Evolutionary conservation across 2,888 invertebrate genomes (phyloP).

Genomic region (Boloria euphrosyne): DNA sequence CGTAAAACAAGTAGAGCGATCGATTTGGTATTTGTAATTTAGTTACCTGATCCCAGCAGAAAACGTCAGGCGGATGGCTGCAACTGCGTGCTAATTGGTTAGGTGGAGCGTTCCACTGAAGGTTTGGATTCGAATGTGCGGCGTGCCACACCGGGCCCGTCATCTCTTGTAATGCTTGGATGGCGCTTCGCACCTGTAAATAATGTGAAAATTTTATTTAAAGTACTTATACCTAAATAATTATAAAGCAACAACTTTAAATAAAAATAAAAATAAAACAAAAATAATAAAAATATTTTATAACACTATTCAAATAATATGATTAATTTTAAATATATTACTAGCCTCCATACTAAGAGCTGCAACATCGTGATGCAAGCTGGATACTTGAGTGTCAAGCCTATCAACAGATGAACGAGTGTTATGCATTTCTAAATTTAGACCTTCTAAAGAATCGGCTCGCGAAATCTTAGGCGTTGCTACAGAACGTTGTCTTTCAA

Average conservation of each 20-base stretch:
- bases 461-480: slow-evolving; percentile 79
- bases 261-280: too few relatives aligned
- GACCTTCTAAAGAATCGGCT: slow-evolving; percentile 83
- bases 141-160: slow-evolving; percentile 87
- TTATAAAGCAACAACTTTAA: neutral
- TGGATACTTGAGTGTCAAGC: slow-evolving; percentile 91
- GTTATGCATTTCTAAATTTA: slow-evolving; percentile 81
- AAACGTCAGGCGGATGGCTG: slow-evolving; percentile 93
- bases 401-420: slow-evolving; percentile 85
- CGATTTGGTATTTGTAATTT: neutral
- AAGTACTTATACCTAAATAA: neutral
- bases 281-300: too few relatives aligned
- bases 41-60: slow-evolving; percentile 86
- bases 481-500: slow-evolving; percentile 86
- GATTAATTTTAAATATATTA: slow-evolving; percentile 17
- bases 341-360: slow-evolving; percentile 90
- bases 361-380: slow-evolving; percentile 92
- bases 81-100: slow-evolving; percentile 88
- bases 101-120: slow-evolving; percentile 81
- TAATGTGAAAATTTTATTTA: slow-evolving; percentile 1
- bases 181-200: slow-evolving; percentile 88
- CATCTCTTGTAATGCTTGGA: slow-evolving; percentile 92
- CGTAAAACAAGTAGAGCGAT: neutral
- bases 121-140: slow-evolving; percentile 92
- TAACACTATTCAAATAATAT: neutral